Conservation (phyloP, 1,140 invertebrate genomes). For the Samia ricini region DNA sequence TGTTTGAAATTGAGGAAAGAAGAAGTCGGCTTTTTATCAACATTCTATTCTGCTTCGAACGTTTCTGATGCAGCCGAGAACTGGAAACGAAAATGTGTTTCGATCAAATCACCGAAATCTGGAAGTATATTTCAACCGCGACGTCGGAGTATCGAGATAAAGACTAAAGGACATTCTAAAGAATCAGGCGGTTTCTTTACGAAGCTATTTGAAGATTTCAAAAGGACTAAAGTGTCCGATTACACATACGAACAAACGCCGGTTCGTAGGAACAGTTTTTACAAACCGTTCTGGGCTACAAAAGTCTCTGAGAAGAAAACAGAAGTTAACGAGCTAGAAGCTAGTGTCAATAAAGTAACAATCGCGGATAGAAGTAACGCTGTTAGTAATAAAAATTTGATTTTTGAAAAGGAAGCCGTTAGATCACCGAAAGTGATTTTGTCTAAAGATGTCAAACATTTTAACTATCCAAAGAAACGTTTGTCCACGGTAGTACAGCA, state of each 20-base stretch:
- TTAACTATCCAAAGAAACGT: constrained; percentile 24
- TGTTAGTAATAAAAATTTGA: constrained; percentile 24
- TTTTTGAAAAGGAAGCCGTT: constrained; percentile 34
- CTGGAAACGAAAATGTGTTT: constrained; percentile 59
- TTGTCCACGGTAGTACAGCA: constrained; percentile 39
- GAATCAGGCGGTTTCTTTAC: constrained; percentile 38
- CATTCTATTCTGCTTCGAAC: constrained; percentile 33
- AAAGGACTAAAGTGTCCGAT: constrained; percentile 52
- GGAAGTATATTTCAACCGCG: constrained; percentile 29
- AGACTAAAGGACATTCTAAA: constrained; percentile 8
- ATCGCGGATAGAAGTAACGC: constrained; percentile 28
- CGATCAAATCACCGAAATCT: constrained; percentile 49
- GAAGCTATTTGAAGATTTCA: constrained; percentile 49
- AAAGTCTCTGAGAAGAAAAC: constrained; percentile 31
- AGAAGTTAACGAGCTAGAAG: constrained; percentile 21
- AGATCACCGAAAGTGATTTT: constrained; percentile 35
- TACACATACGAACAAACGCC: constrained; percentile 47
- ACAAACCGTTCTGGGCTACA: constrained; percentile 59
- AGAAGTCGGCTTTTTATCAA: constrained; percentile 41
- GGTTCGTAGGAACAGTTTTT: constrained; percentile 44
- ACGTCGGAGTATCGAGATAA: not conserved
- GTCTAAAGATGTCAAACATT: constrained; percentile 1
- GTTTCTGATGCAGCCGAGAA: constrained; percentile 28
- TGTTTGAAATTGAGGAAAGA: constrained; percentile 47
- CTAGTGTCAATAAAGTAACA: constrained; percentile 23